These are phyloP conservation scores for Colistium nudipinnis DNA, from an alignment of 2,113 vertebrate genomes.

Conservation along the genomic window DNA sequence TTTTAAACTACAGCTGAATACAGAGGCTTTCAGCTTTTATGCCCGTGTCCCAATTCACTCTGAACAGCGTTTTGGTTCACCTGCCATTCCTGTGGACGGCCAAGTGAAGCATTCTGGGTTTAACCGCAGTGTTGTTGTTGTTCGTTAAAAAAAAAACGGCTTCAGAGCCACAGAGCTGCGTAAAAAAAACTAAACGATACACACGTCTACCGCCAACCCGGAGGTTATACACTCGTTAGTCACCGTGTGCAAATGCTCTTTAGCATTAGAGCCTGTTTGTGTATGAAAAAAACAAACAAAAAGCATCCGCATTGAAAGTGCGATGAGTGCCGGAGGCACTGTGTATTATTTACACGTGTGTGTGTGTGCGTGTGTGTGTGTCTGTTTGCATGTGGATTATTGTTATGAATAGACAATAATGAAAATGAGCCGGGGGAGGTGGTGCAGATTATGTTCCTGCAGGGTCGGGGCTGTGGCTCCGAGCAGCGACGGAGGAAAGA, in stretches of 20 bases:
- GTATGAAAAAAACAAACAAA: too few species aligned
- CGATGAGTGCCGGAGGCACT: neutral
- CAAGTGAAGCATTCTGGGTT: neutral
- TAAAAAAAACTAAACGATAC: neutral
- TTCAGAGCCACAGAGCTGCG: constrained; percentile 6
- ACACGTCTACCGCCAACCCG: neutral
- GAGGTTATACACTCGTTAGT: neutral
- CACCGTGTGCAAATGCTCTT: neutral
- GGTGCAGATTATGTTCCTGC: constrained; percentile 9
- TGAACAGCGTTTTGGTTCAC: neutral
- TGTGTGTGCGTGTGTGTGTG: neutral
- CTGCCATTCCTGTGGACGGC: neutral
- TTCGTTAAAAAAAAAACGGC: constrained; percentile 5
- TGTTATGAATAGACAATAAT: neutral
- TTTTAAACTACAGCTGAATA: neutral
- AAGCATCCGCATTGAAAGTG: too few species aligned
- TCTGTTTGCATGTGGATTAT: neutral
- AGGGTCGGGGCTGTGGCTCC: neutral
- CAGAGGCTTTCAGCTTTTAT: neutral
- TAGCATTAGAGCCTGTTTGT: neutral
- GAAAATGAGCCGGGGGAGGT: constrained; percentile 1
- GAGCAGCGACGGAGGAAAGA: constrained; percentile 11
- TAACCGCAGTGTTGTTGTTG: constrained; percentile 1
- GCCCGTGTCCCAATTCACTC: neutral
- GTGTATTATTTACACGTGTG: constrained; percentile 9